A percentile compares a stretch with the other conserved stretches of the same genome.
phyloP scores from a whole-genome alignment of 2,888 invertebrate genomes.

The Himalopsyche japonica region DNA sequence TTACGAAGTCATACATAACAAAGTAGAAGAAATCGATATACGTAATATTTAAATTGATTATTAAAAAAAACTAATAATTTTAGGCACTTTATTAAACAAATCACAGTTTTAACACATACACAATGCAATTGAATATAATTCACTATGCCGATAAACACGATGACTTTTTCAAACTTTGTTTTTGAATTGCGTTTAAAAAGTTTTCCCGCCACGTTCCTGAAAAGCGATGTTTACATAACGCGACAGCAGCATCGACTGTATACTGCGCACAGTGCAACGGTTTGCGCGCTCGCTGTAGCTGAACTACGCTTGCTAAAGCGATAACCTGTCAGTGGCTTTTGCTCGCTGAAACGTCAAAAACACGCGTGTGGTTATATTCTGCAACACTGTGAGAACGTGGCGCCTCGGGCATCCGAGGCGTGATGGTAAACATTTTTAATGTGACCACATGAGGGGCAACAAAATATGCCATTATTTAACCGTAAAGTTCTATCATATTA shows the following conservation, averaged over 20 bases:
- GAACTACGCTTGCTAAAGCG: background rate
- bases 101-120: background rate
- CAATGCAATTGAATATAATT: background rate
- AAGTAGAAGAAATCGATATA: too few species aligned
- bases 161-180: background rate
- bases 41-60: too few species aligned
- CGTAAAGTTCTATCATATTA: background rate
- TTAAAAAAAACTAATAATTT: background rate
- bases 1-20: too few species aligned
- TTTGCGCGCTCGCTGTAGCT: background rate
- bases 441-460: background rate
- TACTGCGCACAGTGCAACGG: background rate
- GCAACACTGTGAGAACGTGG: background rate
- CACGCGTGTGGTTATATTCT: background rate
- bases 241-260: conserved; percentile 9
- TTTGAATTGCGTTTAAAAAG: background rate
- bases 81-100: background rate
- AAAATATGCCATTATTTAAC: background rate
- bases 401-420: background rate
- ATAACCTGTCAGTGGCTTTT: conserved; percentile 11
- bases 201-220: conserved; percentile 11
- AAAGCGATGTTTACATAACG: conserved; percentile 26
- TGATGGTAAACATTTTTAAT: conserved; percentile 3
- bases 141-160: background rate
- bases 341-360: conserved; percentile 28